Percentiles rank a stretch among this genome's conserved stretches.
phyloP scores from a whole-genome alignment of 2,888 invertebrate species.

The Drosophila tanythrix region DNA sequence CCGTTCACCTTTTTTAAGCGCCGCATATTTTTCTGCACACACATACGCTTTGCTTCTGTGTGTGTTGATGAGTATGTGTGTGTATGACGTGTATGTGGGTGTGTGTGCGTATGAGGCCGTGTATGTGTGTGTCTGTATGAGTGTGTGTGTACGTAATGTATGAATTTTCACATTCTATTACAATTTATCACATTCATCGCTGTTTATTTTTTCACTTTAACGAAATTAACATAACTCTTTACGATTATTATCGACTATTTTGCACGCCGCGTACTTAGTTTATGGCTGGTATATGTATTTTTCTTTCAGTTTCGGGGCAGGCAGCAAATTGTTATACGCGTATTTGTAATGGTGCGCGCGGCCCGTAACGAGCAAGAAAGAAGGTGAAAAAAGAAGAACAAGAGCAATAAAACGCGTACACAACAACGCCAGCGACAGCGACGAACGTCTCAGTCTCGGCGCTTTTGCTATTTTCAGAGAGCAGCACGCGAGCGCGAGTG shows the following conservation, averaged over 20 bases:
- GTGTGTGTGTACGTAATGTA: conserved; percentile 41
- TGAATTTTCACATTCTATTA: conserved; percentile 75
- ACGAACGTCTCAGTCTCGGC: conserved; percentile 57
- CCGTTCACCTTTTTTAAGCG: conserved; percentile 83
- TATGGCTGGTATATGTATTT: conserved; percentile 60
- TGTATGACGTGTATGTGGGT: conserved; percentile 39
- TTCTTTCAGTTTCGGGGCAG: conserved; percentile 53
- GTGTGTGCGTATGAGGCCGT: conserved; percentile 32
- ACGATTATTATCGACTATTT: conserved; percentile 58
- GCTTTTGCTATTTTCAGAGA: conserved; percentile 56
- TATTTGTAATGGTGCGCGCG: conserved; percentile 75
- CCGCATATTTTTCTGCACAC: conserved; percentile 82
- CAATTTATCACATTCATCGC: conserved; percentile 75
- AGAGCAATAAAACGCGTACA: conserved; percentile 60
- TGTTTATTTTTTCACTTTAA: conserved; percentile 52
- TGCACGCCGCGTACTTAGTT: conserved; percentile 66
- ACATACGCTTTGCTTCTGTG: conserved; percentile 67
- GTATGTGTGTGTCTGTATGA: conserved; percentile 34
- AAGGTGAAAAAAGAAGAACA: conserved; percentile 75
- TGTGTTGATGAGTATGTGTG: conserved; percentile 34
- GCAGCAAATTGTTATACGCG: conserved; percentile 74
- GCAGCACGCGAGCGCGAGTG: conserved; percentile 42
- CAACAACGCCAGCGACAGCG: conserved; percentile 52
- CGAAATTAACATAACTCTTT: conserved; percentile 33
- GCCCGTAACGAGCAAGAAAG: conserved; percentile 70